phyloP scores from a whole-genome alignment of 2,113 vertebrate species.

The Leuciscus idus region DNA sequence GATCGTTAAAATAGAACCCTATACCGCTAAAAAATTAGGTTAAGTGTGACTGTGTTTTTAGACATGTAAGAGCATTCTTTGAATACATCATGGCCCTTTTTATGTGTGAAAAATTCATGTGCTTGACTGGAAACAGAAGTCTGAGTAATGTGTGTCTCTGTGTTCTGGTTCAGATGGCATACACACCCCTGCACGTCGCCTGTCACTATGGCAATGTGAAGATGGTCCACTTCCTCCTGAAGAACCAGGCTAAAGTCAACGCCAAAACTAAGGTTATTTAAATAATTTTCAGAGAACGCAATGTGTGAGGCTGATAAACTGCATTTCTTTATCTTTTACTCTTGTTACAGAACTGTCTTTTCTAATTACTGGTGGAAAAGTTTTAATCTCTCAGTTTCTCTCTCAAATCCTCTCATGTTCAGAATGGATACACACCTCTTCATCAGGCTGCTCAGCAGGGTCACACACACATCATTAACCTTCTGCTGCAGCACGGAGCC shows the following conservation, averaged over 20 bases:
- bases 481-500: constrained; percentile 89
- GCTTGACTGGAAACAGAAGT: not conserved
- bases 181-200: constrained; percentile 95
- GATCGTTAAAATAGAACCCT: too few relatives aligned
- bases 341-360: not conserved
- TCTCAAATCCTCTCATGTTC: not conserved
- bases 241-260: constrained; percentile 93
- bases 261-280: constrained; percentile 88
- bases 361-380: not conserved
- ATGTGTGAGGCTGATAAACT: not conserved
- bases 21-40: too few relatives aligned
- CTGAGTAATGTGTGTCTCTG: not conserved
- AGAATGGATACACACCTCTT: constrained; percentile 96
- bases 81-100: not conserved
- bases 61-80: not conserved
- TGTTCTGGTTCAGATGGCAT: constrained; percentile 84
- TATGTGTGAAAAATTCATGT: not conserved
- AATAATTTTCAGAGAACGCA: constrained; percentile 58
- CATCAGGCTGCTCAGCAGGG: constrained; percentile 97
- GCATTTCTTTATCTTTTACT: not conserved
- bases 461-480: constrained; percentile 96
- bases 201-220: constrained; percentile 99
- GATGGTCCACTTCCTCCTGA: constrained; percentile 94
- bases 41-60: not conserved
- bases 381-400: not conserved